Evolutionary conservation across 2,888 invertebrate genomes (phyloP).

Genomic region (Acleris laterana): DNA sequence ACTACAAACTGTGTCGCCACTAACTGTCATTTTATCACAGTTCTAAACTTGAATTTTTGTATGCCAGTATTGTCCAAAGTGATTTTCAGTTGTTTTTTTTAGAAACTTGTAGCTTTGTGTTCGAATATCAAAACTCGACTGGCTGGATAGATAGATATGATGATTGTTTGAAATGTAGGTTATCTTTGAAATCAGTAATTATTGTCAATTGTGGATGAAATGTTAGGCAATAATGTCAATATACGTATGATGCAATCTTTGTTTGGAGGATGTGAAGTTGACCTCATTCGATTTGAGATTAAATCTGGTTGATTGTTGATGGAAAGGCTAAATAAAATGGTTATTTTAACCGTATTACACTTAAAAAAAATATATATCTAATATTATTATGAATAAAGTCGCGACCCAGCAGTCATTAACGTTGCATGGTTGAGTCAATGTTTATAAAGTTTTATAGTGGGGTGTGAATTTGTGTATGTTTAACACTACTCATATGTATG

Average conservation of each 20-base stretch:
- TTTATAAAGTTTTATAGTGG: no score
- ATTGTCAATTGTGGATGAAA: neutral
- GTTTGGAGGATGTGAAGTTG: neutral
- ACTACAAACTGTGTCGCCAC: conserved; percentile 64
- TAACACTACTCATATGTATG: no score
- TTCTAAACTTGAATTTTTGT: neutral
- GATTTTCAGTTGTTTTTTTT: conserved; percentile 43
- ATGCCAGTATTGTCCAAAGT: neutral
- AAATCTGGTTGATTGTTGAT: conserved; percentile 7
- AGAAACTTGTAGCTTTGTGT: no score
- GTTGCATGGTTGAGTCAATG: no score
- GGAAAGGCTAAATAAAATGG: no score
- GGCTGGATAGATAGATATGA: neutral
- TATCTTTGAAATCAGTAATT: conserved; percentile 41
- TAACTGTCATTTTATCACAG: conserved; percentile 60
- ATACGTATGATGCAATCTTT: conserved; percentile 9
- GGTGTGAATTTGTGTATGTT: no score
- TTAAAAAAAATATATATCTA: no score
- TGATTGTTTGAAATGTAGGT: conserved; percentile 33
- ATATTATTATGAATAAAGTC: no score
- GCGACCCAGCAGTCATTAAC: no score
- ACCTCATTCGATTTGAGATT: conserved; percentile 10
- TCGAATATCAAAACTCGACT: no score
- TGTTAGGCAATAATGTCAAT: conserved; percentile 23
- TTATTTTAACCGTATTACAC: no score